Base-by-base conservation (phyloP, 2,888 invertebrate species). In the Melinopterus prodromus region DNA sequence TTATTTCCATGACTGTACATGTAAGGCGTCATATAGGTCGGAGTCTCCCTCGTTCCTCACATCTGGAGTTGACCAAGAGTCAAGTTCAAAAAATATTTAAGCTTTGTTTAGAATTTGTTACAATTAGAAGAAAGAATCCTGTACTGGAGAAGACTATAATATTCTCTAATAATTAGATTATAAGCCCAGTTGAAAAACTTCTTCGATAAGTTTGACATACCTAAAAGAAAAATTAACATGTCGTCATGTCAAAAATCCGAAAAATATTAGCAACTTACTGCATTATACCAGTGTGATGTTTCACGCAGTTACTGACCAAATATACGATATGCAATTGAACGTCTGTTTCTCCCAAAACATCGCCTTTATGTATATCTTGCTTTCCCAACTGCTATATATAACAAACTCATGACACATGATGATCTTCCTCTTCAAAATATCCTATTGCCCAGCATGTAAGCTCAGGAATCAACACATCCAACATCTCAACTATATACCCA, bases 91-190 rank as follows among this genome's bases (percentile, higher is more conserved):
- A 26, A 26, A 26, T 26, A 53, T 53, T 53, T 53, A 12, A 4
- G 7, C 3, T 9, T 9, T 9, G 3, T 12, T 9, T 9, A 1
- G 12, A 53, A 53, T 53, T 9, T 53, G 82, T 84, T 82, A 84
- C 85, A 76, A 84, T 81, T 53, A 84, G 80, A 71, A 85, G 78
- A 69, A 83, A 84, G 80, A 86, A 86, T 14, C 85, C 85, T 35
- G 83, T 84, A 70, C 85, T 84, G 78, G 86, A 86, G 80, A 86
- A 85, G 12, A 84, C 84, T 7, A 83, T 80, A 71, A 84, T 83
- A 77, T 86, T 86, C n/a, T 83, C 83, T 69, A 85, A 36, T 80
- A 83, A 85, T 78, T 85, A 86, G 3, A 81, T 79, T 14, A 86
- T 78, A 74, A 84, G 83, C 12, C 83, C 83, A 16, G 82, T 79